Base-by-base conservation (phyloP, 64 coral and sea anemone genomes). In the Acropora yongei region DNA sequence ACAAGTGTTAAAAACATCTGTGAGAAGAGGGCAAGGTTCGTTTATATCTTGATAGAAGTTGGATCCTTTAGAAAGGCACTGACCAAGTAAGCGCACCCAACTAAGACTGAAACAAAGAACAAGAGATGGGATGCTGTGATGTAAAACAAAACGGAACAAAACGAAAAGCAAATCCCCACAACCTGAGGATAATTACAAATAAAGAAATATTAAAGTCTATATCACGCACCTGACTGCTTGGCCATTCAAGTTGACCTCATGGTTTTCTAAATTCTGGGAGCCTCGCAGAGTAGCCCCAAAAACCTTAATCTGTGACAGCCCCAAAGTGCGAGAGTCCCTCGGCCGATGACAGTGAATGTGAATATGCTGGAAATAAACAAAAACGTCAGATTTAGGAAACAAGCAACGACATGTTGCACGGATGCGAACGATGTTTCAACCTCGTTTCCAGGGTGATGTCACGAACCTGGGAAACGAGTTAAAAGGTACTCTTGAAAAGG, bases 231-330 rank as follows among this genome's bases (percentile, higher is more conserved):
- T 82, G 51, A 68, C 73, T 69, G 92, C 78, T 83, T 94, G 92
- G 9, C 89, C 79, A 30, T 63, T 94, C 39, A 89, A 89, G 71
- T 47, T 89, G 44, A 89, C 78, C 14, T 84, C 47, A 11, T 84
- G 74, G 19, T 48, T 87, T 6, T 51, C 74, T 76, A 47, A 6
- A 66, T 60, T 92, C 47, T 89, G 12, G 18, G 91, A 80, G 51
- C 94, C 94, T 86, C 93, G 96, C 2, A 95, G 79, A 0, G 94
- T 88, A 0, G 94, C 87, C 5, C 97, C 97, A 58, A 95, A 79
- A 12, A 99, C 78, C 75, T 96, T 92, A 75, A 99, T 96, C 89
- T 96, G 97, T 49, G 94, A 96, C 39, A 99, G 75, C 11, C 97
- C 97, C 83, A 99, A 7, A 6, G 86, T 87, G 41, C 89, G 94